Conservation (phyloP, 2,797 vertebrate genomes). For the Thaleichthys pacificus region DNA sequence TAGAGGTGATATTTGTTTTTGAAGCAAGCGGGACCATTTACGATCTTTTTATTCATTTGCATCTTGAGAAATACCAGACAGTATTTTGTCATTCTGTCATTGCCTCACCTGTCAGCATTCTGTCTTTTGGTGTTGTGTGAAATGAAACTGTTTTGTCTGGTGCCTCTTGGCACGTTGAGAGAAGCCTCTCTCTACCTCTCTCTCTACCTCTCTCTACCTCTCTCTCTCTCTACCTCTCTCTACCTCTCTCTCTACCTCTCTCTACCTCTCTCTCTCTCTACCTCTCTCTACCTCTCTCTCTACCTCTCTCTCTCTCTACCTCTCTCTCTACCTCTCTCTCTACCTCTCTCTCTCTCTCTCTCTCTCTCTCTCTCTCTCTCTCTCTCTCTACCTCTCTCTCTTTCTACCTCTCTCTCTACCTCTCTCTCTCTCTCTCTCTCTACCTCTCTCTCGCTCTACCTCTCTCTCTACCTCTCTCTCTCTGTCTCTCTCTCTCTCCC, state of each 20-base stretch:
- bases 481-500: slow-evolving; percentile 15
- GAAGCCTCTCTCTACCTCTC: slow-evolving; percentile 34
- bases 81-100: not conserved
- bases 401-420: slow-evolving; percentile 22
- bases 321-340: slow-evolving; percentile 9
- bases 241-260: slow-evolving; percentile 42
- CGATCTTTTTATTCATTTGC: too few species aligned
- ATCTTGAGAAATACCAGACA: not conserved
- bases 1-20: not conserved
- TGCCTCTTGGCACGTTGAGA: slow-evolving; percentile 30
- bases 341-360: slow-evolving; percentile 55
- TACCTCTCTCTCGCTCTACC: slow-evolving; percentile 32
- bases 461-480: slow-evolving; percentile 52
- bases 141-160: slow-evolving; percentile 48
- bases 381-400: slow-evolving; percentile 24
- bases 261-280: slow-evolving; percentile 21
- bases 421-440: slow-evolving; percentile 60
- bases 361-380: slow-evolving; percentile 65
- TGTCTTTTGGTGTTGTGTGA: slow-evolving; percentile 30
- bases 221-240: slow-evolving; percentile 59
- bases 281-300: slow-evolving; percentile 39
- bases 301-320: slow-evolving; percentile 45
- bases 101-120: slow-evolving; percentile 22
- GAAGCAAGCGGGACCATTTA: not conserved
- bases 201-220: slow-evolving; percentile 25